Percentiles rank a stretch among this genome's conserved stretches.
Conservation (phyloP, 1,140 invertebrate genomes). For the Macrosteles quadrilineatus region DNA sequence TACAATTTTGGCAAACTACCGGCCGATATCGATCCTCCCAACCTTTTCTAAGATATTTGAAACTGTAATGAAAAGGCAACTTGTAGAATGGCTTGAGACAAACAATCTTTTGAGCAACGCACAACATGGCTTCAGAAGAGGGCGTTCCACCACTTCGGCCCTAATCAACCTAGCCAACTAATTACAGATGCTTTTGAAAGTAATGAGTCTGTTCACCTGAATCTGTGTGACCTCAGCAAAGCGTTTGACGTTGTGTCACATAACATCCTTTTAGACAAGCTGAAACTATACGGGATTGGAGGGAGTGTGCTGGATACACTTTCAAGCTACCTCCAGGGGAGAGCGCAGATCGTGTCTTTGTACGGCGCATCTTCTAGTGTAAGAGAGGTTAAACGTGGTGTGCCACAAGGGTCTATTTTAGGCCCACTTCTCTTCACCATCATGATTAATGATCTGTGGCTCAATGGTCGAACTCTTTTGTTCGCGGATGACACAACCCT, state of each 20-base stretch:
- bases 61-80: not conserved
- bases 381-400: not conserved
- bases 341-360: not conserved
- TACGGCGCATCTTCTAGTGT: not conserved
- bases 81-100: not conserved
- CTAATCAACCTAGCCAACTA: not conserved
- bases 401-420: not conserved
- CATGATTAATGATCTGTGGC: not conserved
- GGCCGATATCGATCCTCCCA: constrained; percentile 4
- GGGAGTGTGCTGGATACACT: no score
- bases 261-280: no score
- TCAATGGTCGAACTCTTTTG: no score
- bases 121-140: no score
- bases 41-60: not conserved
- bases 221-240: no score
- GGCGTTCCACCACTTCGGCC: no score
- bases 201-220: no score
- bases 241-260: no score
- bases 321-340: no score
- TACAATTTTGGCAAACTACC: not conserved
- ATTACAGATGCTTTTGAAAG: not conserved
- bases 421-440: no score
- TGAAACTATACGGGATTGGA: no score
- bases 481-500: not conserved
- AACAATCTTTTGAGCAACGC: not conserved